Conservation (phyloP, 2,113 vertebrate genomes). For the Microtus montanus region DNA sequence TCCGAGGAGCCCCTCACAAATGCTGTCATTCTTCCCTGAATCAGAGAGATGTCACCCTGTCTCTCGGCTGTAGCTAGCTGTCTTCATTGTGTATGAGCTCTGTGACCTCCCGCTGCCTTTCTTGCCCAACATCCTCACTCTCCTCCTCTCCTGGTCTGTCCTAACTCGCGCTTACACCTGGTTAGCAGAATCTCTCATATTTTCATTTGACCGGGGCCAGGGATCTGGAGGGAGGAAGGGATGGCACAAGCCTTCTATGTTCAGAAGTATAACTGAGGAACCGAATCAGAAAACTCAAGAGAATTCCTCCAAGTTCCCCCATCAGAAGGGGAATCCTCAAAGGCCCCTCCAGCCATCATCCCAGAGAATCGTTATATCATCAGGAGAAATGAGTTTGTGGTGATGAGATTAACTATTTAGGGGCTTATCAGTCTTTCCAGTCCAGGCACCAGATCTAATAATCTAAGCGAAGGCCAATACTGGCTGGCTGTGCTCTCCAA, state of each 20-base stretch:
- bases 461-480: background rate
- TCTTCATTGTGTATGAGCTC: background rate
- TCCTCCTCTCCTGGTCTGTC: background rate
- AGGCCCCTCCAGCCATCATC: background rate
- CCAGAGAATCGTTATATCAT: background rate
- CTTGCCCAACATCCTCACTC: background rate
- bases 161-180: background rate
- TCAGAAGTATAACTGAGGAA: background rate
- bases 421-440: background rate
- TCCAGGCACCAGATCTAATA: background rate
- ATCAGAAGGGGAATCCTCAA: background rate
- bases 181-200: background rate
- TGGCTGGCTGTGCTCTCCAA: too few relatives aligned
- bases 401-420: background rate
- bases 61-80: background rate
- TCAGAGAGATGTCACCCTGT: background rate
- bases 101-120: too few relatives aligned
- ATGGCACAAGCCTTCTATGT: background rate
- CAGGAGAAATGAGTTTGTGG: accelerated
- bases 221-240: too few relatives aligned
- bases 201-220: background rate
- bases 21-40: background rate
- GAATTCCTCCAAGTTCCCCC: background rate
- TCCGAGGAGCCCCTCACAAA: background rate
- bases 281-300: background rate